These are phyloP conservation scores for Hormaphis cornu DNA, from an alignment of 1,140 invertebrate species.

Conservation along the genomic window DNA sequence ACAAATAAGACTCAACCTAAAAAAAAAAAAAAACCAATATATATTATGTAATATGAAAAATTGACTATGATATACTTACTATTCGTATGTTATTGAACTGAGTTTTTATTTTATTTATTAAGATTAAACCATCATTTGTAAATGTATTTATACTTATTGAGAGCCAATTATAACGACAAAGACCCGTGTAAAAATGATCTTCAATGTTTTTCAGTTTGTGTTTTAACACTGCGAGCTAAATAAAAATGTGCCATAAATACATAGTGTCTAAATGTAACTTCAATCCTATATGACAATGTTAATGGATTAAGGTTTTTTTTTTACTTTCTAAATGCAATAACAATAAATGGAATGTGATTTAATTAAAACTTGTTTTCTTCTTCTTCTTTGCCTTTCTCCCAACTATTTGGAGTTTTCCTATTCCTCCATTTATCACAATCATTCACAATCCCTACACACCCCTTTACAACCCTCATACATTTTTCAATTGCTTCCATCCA, in stretches of 20 bases:
- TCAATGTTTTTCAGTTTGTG: constrained; percentile 19
- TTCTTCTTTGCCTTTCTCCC: no score
- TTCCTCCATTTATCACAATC: no score
- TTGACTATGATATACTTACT: background rate
- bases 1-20: background rate
- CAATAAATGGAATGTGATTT: no score
- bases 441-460: no score
- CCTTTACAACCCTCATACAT: no score
- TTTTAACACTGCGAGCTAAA: background rate
- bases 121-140: background rate
- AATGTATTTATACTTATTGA: constrained; percentile 7
- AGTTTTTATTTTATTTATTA: constrained; percentile 14
- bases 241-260: background rate
- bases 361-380: no score
- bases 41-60: background rate
- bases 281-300: no score
- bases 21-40: background rate
- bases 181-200: constrained; percentile 1
- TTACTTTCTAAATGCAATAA: no score
- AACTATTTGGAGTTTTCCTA: no score
- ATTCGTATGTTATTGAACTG: background rate
- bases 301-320: no score
- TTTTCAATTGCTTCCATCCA: no score
- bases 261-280: no score
- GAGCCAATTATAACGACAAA: constrained; percentile 13